Conservation (phyloP, 1,140 invertebrate species). For the Aphelinus certus region DNA sequence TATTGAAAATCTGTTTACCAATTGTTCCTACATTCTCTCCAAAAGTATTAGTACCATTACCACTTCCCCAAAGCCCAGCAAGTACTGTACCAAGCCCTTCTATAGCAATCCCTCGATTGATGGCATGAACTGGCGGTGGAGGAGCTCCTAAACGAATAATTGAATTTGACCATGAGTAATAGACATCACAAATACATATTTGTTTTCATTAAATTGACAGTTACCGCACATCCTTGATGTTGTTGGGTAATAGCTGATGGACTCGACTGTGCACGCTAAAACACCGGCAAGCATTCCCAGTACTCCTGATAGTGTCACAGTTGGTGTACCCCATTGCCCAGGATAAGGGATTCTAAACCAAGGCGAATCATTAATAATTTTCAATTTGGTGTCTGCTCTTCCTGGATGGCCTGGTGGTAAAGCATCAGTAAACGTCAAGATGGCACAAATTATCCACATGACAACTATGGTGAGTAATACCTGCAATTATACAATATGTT, state of each 20-base stretch:
- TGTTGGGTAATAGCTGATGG: slow-evolving; percentile 89
- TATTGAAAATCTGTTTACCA: slow-evolving; percentile 60
- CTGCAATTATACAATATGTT: slow-evolving; percentile 57
- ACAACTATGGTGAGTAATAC: slow-evolving; percentile 82
- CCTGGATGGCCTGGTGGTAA: slow-evolving; percentile 77
- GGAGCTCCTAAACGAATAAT: slow-evolving; percentile 70
- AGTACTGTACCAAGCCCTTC: slow-evolving; percentile 86
- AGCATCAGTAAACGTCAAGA: slow-evolving; percentile 76
- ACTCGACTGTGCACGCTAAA: slow-evolving; percentile 85
- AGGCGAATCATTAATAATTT: slow-evolving; percentile 76
- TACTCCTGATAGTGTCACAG: slow-evolving; percentile 77
- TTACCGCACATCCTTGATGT: slow-evolving; percentile 82
- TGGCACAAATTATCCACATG: slow-evolving; percentile 81
- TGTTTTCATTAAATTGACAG: slow-evolving; percentile 39
- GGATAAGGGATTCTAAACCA: slow-evolving; percentile 91
- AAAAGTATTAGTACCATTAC: slow-evolving; percentile 89
- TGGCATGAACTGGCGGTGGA: slow-evolving; percentile 84
- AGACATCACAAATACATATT: not conserved
- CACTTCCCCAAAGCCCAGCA: slow-evolving; percentile 83
- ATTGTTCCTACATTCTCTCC: slow-evolving; percentile 92
- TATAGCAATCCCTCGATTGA: slow-evolving; percentile 85
- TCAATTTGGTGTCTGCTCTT: slow-evolving; percentile 80
- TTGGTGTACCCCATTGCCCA: slow-evolving; percentile 87
- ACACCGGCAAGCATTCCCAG: slow-evolving; percentile 87
- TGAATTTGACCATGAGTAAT: not conserved